These are phyloP conservation scores for Triplophysa bombifrons DNA, from an alignment of 2,797 vertebrate genomes.

Conservation along the genomic window DNA sequence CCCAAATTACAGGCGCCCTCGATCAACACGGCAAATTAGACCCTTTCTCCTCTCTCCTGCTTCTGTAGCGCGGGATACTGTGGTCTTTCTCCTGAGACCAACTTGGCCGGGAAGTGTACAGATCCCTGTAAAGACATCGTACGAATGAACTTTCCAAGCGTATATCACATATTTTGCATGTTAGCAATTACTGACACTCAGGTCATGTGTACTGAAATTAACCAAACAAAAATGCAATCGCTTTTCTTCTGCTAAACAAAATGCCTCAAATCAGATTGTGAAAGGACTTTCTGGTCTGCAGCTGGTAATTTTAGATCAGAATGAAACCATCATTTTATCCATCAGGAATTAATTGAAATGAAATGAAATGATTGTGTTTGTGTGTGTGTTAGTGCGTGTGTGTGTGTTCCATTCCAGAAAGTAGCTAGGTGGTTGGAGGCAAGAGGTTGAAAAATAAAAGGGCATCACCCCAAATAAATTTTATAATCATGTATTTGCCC, in stretches of 20 bases:
- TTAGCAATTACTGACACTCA: constrained; percentile 10
- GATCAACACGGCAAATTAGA: constrained; percentile 61
- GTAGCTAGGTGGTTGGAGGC: not conserved
- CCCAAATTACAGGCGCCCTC: constrained; percentile 64
- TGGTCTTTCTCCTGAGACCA: constrained; percentile 8
- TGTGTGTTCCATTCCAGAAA: not conserved
- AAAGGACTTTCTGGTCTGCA: not conserved
- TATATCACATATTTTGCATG: constrained; percentile 6
- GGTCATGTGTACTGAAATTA: constrained; percentile 8
- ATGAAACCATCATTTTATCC: too few species aligned
- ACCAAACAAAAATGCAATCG: not conserved
- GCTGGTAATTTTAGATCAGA: too few species aligned
- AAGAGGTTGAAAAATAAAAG: not conserved
- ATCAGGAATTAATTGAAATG: not conserved
- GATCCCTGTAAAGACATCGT: constrained; percentile 1
- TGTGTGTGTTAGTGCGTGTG: too few species aligned
- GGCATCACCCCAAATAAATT: not conserved
- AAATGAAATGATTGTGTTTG: not conserved
- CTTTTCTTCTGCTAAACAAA: not conserved
- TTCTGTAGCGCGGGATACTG: constrained; percentile 36
- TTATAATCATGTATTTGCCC: too few species aligned
- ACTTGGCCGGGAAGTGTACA: constrained; percentile 3
- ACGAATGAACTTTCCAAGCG: constrained; percentile 1
- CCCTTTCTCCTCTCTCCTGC: constrained; percentile 36
- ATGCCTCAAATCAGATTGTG: not conserved